Conservation (phyloP, 2,113 vertebrate species). For the Todiramphus saurophagus region DNA sequence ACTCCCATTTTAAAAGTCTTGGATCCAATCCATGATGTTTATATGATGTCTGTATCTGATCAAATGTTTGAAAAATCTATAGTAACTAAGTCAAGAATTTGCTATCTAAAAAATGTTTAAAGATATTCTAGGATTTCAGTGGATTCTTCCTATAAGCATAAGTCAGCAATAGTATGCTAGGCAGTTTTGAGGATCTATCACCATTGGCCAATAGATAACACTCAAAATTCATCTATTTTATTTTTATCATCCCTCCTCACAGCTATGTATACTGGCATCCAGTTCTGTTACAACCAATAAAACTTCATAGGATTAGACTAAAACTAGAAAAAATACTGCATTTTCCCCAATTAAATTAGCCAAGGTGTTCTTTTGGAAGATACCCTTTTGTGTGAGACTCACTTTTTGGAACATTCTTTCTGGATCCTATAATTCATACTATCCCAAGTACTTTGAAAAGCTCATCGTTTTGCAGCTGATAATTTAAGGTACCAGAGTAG, state of each 20-base stretch:
- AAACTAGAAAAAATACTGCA: background rate
- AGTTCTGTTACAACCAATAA: background rate
- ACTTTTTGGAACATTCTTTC: background rate
- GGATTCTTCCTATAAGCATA: background rate
- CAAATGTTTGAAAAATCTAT: background rate
- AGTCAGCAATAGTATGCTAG: background rate
- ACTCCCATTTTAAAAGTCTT: background rate
- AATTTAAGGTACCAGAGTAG: background rate
- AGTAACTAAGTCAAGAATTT: background rate
- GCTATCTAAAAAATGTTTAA: background rate
- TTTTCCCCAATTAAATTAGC: background rate
- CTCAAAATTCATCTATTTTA: background rate
- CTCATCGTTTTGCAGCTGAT: background rate
- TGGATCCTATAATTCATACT: rapidly evolving
- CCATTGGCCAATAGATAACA: background rate
- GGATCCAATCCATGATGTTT: background rate
- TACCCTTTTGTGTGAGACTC: background rate
- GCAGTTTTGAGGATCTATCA: background rate
- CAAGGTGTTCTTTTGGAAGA: background rate
- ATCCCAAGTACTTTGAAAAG: background rate
- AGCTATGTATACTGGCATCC: background rate
- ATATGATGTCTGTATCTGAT: background rate
- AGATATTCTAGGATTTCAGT: background rate
- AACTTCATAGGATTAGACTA: background rate
- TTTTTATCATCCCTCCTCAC: background rate